These are phyloP conservation scores for Bolborhynchus lineola DNA, from an alignment of 2,113 vertebrate species.

Conservation along the genomic window DNA sequence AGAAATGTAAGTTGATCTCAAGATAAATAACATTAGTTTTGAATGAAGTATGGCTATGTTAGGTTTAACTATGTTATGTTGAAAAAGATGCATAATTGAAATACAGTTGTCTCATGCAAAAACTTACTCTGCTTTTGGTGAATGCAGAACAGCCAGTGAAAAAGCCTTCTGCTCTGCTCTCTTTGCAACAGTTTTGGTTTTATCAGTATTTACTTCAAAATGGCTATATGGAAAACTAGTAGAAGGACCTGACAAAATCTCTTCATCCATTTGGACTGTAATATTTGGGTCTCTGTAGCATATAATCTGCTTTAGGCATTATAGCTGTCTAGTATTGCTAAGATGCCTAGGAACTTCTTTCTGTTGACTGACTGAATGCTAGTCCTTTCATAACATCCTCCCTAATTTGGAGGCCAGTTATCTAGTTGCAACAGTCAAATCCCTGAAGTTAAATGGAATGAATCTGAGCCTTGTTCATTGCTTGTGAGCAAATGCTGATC, in stretches of 20 bases:
- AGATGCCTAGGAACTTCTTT: not conserved
- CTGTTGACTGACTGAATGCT: not conserved
- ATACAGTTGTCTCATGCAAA: not conserved
- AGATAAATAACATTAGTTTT: not conserved
- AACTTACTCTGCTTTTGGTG: not conserved
- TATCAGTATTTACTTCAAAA: not conserved
- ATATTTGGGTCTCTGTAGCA: not conserved
- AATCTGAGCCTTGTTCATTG: not conserved
- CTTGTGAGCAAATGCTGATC: not conserved
- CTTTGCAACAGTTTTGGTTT: not conserved
- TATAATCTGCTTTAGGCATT: not conserved
- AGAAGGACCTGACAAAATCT: not conserved
- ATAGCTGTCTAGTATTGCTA: not conserved
- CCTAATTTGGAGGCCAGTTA: not conserved
- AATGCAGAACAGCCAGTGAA: not conserved
- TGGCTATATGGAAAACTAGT: not conserved
- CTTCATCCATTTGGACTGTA: not conserved
- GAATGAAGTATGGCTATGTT: not conserved
- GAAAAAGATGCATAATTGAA: not conserved
- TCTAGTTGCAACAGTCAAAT: fast-evolving
- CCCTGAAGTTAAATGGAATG: not conserved
- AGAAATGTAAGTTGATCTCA: not conserved
- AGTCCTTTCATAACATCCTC: not conserved
- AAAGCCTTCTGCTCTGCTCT: not conserved
- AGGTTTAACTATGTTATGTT: not conserved